Evolutionary conservation across 1,140 invertebrate genomes (phyloP).

Genomic region (Mizuhopecten yessoensis): DNA sequence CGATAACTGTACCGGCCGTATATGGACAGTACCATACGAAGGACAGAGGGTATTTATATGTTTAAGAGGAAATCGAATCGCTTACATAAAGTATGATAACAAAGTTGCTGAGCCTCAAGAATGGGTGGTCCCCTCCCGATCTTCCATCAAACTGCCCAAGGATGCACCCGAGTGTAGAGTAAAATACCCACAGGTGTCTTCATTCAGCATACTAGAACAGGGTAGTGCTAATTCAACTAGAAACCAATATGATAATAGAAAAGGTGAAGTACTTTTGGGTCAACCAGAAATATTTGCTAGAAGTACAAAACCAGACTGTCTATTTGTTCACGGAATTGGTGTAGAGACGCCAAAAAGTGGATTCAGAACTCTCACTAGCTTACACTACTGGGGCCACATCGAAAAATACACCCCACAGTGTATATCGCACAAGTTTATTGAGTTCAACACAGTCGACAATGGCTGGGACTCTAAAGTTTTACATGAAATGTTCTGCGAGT

Average conservation of each 20-base stretch:
- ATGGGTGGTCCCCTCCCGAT: not conserved
- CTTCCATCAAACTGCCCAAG: not conserved
- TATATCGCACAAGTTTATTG: not conserved
- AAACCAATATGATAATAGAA: too few relatives aligned
- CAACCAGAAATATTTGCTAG: not conserved
- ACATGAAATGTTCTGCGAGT: not conserved
- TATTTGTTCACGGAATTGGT: not conserved
- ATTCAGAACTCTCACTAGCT: not conserved
- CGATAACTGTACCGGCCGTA: not conserved
- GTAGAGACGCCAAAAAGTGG: not conserved
- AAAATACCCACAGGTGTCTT: not conserved
- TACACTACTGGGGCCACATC: not conserved
- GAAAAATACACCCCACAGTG: not conserved
- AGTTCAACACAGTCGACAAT: conserved; percentile 29
- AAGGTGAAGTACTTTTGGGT: too few relatives aligned
- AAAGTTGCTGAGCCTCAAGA: not conserved
- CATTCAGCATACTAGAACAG: not conserved
- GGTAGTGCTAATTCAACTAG: too few relatives aligned
- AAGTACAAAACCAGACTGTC: not conserved
- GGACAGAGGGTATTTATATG: not conserved
- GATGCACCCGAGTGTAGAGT: not conserved
- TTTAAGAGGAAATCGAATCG: not conserved
- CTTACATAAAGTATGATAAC: conserved; percentile 21
- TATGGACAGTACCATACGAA: not conserved
- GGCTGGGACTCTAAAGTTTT: not conserved